Conservation (phyloP, 1,140 invertebrate species). For the Bicyclus anynana region DNA sequence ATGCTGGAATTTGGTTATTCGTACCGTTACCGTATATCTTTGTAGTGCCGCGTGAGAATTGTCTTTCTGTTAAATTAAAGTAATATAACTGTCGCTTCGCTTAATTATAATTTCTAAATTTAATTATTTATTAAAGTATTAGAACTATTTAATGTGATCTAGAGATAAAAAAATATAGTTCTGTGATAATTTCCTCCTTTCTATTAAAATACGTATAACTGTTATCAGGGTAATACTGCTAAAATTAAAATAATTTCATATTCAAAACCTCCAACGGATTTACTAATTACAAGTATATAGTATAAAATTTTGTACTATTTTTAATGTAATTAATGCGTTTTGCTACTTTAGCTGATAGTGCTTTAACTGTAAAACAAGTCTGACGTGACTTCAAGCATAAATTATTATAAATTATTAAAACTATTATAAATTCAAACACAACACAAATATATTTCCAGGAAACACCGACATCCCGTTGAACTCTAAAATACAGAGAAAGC, state of each 20-base stretch:
- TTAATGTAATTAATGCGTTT: not conserved
- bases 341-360: no score
- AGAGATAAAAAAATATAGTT: no score
- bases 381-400: no score
- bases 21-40: constrained; percentile 47
- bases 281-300: not conserved
- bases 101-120: not conserved
- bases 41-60: constrained; percentile 25
- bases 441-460: no score
- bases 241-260: not conserved
- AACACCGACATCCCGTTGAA: not conserved
- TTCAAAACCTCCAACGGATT: not conserved
- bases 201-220: no score
- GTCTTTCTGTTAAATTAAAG: constrained; percentile 2
- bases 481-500: not conserved
- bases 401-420: no score
- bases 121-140: no score
- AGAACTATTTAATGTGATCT: no score
- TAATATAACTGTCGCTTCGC: not conserved
- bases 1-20: constrained; percentile 60
- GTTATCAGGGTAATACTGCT: not conserved
- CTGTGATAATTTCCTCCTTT: not conserved
- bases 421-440: no score
- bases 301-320: not conserved
- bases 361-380: no score